Evolutionary conservation across 2,888 invertebrate species (phyloP).

Genomic region (Pristionchus arcanus): DNA sequence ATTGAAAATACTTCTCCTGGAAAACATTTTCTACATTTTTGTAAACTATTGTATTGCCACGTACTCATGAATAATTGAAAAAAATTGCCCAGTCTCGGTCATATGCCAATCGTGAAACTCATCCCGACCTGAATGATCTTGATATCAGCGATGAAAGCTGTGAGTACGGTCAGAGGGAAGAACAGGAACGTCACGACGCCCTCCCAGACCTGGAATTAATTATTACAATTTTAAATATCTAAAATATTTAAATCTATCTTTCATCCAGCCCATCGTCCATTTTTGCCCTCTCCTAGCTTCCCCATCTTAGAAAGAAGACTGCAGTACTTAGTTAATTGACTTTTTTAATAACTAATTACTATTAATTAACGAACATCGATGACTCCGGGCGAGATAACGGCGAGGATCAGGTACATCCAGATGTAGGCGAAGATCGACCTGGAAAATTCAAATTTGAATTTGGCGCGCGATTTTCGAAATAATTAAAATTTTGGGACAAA

Average conservation of each 20-base stretch:
- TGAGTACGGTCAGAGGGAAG: conserved; percentile 95
- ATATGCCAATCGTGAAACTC: not conserved
- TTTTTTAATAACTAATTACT: not conserved
- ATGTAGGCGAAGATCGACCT: conserved; percentile 92
- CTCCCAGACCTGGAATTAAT: conserved; percentile 94
- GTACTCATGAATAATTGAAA: not conserved
- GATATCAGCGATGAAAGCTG: conserved; percentile 96
- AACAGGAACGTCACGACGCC: conserved; percentile 94
- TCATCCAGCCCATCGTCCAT: too few relatives aligned
- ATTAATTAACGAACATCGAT: conserved; percentile 66
- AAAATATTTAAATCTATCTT: not conserved
- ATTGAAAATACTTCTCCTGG: too few relatives aligned
- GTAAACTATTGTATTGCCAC: not conserved
- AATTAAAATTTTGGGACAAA: conserved; percentile 81
- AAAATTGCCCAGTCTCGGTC: not conserved
- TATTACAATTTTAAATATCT: not conserved
- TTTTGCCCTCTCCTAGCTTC: too few relatives aligned
- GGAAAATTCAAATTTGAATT: conserved; percentile 29
- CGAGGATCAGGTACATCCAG: conserved; percentile 96
- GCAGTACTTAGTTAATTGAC: not conserved
- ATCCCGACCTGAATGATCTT: conserved; percentile 80
- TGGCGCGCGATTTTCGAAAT: not conserved
- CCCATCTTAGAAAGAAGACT: too few relatives aligned
- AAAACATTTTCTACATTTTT: not conserved
- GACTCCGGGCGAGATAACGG: conserved; percentile 85